phyloP scores from a whole-genome alignment of 2,797 vertebrate species.

The Lepidocolaptes lacrymiger region DNA sequence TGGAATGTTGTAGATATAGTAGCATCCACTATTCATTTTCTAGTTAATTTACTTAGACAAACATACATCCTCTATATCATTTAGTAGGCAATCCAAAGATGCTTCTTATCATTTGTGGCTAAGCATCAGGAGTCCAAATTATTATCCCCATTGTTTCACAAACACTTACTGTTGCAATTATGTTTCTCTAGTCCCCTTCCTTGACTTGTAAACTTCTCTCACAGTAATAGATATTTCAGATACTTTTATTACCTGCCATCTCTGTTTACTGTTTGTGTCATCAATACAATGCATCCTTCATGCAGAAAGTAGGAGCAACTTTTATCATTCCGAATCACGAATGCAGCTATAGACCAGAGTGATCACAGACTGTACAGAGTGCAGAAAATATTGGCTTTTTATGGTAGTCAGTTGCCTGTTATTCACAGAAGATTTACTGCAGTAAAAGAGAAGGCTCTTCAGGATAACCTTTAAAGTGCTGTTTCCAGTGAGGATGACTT shows the following conservation, averaged over 20 bases:
- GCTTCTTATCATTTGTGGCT: not conserved
- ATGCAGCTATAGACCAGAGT: not conserved
- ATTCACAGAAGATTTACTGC: constrained; percentile 14
- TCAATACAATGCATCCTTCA: not conserved
- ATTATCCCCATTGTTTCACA: not conserved
- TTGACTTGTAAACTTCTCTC: not conserved
- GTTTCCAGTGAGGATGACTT: not conserved
- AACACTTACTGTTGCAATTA: not conserved
- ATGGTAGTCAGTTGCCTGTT: not conserved
- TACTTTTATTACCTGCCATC: not conserved
- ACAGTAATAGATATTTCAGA: not conserved
- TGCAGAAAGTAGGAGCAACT: not conserved
- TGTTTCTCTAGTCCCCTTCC: not conserved
- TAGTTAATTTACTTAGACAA: not conserved
- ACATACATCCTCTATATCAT: accelerated
- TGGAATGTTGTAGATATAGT: not conserved
- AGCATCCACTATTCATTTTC: not conserved
- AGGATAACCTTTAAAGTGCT: constrained; percentile 7
- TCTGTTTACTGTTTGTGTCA: not conserved
- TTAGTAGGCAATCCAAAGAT: not conserved
- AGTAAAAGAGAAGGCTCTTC: not conserved
- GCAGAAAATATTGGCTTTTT: not conserved
- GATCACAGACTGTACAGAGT: not conserved
- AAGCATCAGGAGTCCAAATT: not conserved
- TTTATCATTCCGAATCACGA: not conserved